phyloP scores from a whole-genome alignment of 2,888 invertebrate genomes.

The Aspidiotus destructor region DNA sequence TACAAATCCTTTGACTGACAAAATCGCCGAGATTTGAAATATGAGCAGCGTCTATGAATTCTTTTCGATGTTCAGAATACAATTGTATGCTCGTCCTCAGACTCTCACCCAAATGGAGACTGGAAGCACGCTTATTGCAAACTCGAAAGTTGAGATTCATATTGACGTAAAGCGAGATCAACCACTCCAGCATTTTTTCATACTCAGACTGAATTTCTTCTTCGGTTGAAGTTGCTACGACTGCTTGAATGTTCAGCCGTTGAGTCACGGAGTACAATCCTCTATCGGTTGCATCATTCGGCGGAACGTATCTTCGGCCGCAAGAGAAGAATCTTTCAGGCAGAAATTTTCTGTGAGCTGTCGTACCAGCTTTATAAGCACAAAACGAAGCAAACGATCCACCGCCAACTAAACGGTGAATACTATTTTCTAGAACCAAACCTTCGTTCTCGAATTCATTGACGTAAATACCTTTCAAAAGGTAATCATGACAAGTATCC shows the following conservation, averaged over 20 bases:
- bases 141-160: slow-evolving; percentile 60
- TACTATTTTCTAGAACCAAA: slow-evolving; percentile 49
- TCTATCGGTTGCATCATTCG: slow-evolving; percentile 41
- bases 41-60: slow-evolving; percentile 63
- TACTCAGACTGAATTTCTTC: slow-evolving; percentile 49
- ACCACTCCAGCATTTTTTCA: slow-evolving; percentile 47
- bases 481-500: not conserved
- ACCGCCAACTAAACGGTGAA: slow-evolving; percentile 65
- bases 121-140: slow-evolving; percentile 51
- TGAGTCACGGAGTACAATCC: slow-evolving; percentile 61
- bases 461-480: slow-evolving; percentile 59
- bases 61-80: slow-evolving; percentile 55
- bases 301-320: slow-evolving; percentile 59
- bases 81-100: slow-evolving; percentile 61
- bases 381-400: slow-evolving; percentile 63
- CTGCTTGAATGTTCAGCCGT: slow-evolving; percentile 57
- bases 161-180: slow-evolving; percentile 53
- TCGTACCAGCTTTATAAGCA: slow-evolving; percentile 60
- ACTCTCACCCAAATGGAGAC: slow-evolving; percentile 56
- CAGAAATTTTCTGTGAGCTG: slow-evolving; percentile 51
- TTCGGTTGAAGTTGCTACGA: slow-evolving; percentile 49
- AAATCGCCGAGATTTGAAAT: slow-evolving; percentile 62
- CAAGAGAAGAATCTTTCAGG: slow-evolving; percentile 60
- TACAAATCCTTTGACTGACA: slow-evolving; percentile 66
- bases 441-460: slow-evolving; percentile 49